Percentiles rank a stretch among this genome's conserved stretches.
These are phyloP conservation scores for Peromyscus eremicus DNA, from an alignment of 2,797 vertebrate genomes.

Conservation along the genomic window DNA sequence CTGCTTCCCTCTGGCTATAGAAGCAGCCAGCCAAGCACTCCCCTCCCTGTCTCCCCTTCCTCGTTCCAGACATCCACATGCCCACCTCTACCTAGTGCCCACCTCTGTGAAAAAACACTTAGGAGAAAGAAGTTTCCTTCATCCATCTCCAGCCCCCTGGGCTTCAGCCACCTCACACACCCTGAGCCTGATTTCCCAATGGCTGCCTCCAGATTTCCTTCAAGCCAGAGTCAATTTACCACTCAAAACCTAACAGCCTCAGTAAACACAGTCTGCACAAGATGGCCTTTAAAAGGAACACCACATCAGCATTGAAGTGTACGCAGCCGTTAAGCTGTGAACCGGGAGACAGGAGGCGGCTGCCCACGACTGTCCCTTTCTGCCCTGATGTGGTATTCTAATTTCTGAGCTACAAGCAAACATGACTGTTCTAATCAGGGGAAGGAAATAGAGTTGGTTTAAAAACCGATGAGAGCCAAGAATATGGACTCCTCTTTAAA, in stretches of 20 bases:
- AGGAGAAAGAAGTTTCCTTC: neutral
- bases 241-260: neutral
- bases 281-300: conserved; percentile 33
- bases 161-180: neutral
- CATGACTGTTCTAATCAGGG: conserved; percentile 28
- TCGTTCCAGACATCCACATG: fast-evolving
- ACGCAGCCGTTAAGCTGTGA: neutral
- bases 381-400: neutral
- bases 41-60: fast-evolving
- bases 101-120: no score
- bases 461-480: conserved; percentile 8
- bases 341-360: neutral
- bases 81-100: neutral
- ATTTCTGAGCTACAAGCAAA: conserved; percentile 7
- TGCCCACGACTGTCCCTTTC: neutral
- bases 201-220: neutral
- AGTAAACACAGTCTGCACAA: neutral
- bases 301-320: neutral
- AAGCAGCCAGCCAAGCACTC: neutral
- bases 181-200: neutral
- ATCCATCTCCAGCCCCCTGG: neutral
- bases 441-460: conserved; percentile 1
- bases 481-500: neutral
- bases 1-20: neutral
- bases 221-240: neutral